Percentiles rank a stretch among this genome's conserved stretches.
phyloP scores from a whole-genome alignment of 2,888 invertebrate species.

The Pecten maximus region DNA sequence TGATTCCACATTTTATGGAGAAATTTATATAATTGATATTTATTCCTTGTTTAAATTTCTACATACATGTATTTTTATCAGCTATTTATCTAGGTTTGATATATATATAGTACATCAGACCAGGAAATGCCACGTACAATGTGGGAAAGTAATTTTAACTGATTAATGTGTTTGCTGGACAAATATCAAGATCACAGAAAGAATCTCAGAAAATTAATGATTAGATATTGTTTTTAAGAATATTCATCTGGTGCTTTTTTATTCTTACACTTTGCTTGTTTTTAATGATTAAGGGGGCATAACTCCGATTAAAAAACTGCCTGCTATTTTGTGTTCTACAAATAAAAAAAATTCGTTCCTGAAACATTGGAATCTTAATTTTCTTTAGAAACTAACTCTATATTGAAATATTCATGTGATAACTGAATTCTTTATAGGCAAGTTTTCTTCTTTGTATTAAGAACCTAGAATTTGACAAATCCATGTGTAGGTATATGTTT shows the following conservation, averaged over 20 bases:
- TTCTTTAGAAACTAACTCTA: background rate
- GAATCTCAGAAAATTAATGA: background rate
- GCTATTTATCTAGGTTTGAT: too few relatives aligned
- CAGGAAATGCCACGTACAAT: too few relatives aligned
- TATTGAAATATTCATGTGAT: background rate
- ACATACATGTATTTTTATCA: background rate
- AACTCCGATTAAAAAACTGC: background rate
- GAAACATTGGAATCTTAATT: background rate
- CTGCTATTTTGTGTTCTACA: background rate
- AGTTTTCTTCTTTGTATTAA: background rate
- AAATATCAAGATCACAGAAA: background rate
- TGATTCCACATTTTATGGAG: background rate
- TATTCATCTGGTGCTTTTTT: background rate
- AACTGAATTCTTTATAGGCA: background rate
- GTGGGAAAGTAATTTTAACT: background rate
- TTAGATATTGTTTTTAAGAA: background rate
- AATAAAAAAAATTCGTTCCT: background rate
- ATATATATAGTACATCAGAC: too few relatives aligned
- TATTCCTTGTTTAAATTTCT: background rate
- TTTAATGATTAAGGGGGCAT: background rate
- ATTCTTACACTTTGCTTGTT: background rate
- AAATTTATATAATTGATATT: background rate
- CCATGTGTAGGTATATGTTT: background rate
- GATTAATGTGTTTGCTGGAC: background rate
- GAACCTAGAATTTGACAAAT: background rate